These are phyloP conservation scores for Peromyscus leucopus DNA, from an alignment of 2,113 vertebrate species.

Conservation along the genomic window DNA sequence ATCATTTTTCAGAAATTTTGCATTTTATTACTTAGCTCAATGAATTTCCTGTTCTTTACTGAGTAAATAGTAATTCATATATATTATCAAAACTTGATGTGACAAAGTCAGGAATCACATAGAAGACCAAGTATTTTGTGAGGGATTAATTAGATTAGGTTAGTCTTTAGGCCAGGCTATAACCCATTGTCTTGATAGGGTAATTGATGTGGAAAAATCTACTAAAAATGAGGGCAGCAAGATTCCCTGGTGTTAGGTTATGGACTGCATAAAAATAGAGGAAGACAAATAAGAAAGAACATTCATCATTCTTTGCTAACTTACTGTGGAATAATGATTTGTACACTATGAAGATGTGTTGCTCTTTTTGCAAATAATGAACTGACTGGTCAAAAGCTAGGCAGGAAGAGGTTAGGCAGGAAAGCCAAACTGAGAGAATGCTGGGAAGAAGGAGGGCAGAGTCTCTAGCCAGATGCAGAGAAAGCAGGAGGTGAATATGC, in stretches of 20 bases:
- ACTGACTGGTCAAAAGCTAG: not conserved
- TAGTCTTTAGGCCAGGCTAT: not conserved
- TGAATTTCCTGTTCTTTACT: not conserved
- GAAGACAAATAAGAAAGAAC: not conserved
- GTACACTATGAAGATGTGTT: not conserved
- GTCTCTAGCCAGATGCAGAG: not conserved
- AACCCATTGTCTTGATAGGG: not conserved
- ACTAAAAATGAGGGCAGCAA: not conserved
- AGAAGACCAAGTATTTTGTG: not conserved
- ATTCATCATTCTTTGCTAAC: not conserved
- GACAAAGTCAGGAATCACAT: not conserved
- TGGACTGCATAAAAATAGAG: not conserved
- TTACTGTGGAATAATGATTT: not conserved
- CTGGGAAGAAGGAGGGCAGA: not conserved
- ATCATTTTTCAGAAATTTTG: not conserved
- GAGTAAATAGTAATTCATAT: constrained; percentile 14
- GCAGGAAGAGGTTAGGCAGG: not conserved
- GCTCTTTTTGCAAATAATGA: not conserved
- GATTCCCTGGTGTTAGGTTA: not conserved
- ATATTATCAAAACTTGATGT: constrained; percentile 12
- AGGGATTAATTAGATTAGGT: not conserved
- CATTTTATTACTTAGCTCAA: not conserved
- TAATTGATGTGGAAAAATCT: not conserved
- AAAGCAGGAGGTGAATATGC: not conserved
- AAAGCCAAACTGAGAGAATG: not conserved